phyloP scores from a whole-genome alignment of 1,140 invertebrate genomes.

The Eueides isabella region DNA sequence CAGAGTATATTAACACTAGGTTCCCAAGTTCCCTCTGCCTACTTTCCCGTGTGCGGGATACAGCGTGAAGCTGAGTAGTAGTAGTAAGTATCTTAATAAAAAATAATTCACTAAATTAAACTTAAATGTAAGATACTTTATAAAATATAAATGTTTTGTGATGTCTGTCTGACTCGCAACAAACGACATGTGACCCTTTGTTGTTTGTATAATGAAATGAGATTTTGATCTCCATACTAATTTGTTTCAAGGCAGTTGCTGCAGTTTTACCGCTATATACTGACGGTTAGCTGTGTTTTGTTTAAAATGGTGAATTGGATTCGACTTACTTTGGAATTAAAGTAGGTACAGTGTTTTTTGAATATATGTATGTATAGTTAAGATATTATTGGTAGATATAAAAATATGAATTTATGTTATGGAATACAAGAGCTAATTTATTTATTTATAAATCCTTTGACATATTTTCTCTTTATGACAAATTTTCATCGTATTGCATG shows the following conservation, averaged over 20 bases:
- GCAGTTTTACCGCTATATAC: conserved; percentile 1
- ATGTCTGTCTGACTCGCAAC: conserved; percentile 14
- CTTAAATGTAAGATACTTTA: not conserved
- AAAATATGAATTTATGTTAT: too few species aligned
- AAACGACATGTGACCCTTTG: conserved; percentile 15
- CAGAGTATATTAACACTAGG: too few species aligned
- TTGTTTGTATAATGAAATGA: conserved; percentile 19
- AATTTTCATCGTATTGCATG: too few species aligned
- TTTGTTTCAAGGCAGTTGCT: conserved; percentile 33
- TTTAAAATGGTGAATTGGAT: not conserved
- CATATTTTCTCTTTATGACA: too few species aligned
- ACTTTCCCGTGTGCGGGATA: too few species aligned
- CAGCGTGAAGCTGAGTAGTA: too few species aligned
- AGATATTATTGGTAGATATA: too few species aligned
- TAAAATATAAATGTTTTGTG: not conserved
- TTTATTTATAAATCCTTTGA: too few species aligned
- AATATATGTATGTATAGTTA: too few species aligned
- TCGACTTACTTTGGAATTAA: not conserved
- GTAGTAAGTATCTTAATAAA: not conserved
- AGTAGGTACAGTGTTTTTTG: not conserved
- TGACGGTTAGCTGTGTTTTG: not conserved
- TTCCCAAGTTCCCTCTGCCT: too few species aligned
- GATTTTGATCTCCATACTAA: conserved; percentile 32
- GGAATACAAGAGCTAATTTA: too few species aligned
- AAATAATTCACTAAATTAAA: not conserved